These are phyloP conservation scores for Myoxocephalus aenaeus DNA, from an alignment of 2,797 vertebrate genomes.

Conservation along the genomic window DNA sequence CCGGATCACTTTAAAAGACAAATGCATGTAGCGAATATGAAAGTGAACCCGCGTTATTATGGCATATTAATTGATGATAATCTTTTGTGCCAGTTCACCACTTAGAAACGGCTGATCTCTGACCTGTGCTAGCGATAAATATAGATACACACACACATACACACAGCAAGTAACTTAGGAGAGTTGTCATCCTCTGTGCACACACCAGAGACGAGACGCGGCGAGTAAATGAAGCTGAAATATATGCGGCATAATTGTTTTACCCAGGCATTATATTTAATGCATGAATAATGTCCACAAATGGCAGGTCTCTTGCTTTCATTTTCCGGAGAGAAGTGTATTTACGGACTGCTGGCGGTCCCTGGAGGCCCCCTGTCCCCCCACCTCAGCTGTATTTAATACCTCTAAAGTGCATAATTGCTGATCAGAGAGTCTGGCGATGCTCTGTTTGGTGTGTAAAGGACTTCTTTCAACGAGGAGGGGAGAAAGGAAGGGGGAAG, in stretches of 20 bases:
- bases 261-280: slow-evolving; percentile 68
- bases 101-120: slow-evolving; percentile 61
- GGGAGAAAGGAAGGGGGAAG: slow-evolving; percentile 62
- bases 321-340: slow-evolving; percentile 74
- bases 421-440: slow-evolving; percentile 80
- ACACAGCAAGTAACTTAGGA: slow-evolving; percentile 39
- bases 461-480: slow-evolving; percentile 72
- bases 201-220: slow-evolving; percentile 36
- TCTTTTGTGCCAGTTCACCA: slow-evolving; percentile 71
- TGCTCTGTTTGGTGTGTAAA: slow-evolving; percentile 78
- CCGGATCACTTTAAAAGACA: slow-evolving; percentile 78
- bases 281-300: slow-evolving; percentile 82
- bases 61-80: slow-evolving; percentile 81
- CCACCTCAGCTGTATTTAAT: slow-evolving; percentile 76
- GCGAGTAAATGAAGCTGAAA: slow-evolving; percentile 69
- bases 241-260: slow-evolving; percentile 74
- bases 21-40: slow-evolving; percentile 69
- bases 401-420: slow-evolving; percentile 86
- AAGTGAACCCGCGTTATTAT: slow-evolving; percentile 78
- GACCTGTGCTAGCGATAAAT: slow-evolving; percentile 65
- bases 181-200: slow-evolving; percentile 56
- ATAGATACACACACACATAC: slow-evolving; percentile 50
- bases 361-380: slow-evolving; percentile 71
- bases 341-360: slow-evolving; percentile 76
- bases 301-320: slow-evolving; percentile 78